Base-by-base conservation (phyloP, 2,888 invertebrate genomes). In the Drosophila helvetica region DNA sequence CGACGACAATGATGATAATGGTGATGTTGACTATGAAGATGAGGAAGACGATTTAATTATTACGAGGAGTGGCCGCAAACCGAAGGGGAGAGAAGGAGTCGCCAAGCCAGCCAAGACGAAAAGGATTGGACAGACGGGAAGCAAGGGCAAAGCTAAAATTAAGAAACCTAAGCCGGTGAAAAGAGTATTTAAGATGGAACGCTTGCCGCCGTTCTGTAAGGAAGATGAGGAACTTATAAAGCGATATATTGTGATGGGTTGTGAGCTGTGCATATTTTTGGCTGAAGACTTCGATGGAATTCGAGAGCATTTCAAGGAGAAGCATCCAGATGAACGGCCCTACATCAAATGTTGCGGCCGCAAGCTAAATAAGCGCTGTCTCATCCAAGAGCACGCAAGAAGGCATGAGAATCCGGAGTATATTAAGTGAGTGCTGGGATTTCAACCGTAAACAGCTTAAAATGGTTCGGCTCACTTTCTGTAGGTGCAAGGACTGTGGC, bases 401-500 rank as follows among this genome's bases (percentile, higher is more conserved):
- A 86, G 90, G n/a, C 92, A 92, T 67, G 80, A 91, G 48, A 89
- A 92, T 80, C 92, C 92, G 0, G 90, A 91, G 53, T 90, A 90
- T 50, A 92, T 91, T 17, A 92, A 91, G 92, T 92, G 84, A 54
- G 71, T 67, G 1, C n/a, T 25, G 10, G 9, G 8, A 9, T 8
- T 22, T 12, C 9, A 1, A 38, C 6, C 38, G 38, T 15, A 38
- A 15, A 15, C 15, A n/a, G 3, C 33, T 27, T 27, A 0, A 5
- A 4, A 27, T 3, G 7, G 4, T 33, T 5, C 19, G 7, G 4
- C 33, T 9, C 27, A 15, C 53, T 15, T 27, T 17, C 54, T 68
- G 2, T 10, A 91, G 91, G 57, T 92, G 92, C 67, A 77, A 89
- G 7, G 83, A 87, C 62, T 92, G 92, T 43, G 88, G 89, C n/a